Conservation (phyloP, 2,888 invertebrate species). For the Ophraella communa region DNA sequence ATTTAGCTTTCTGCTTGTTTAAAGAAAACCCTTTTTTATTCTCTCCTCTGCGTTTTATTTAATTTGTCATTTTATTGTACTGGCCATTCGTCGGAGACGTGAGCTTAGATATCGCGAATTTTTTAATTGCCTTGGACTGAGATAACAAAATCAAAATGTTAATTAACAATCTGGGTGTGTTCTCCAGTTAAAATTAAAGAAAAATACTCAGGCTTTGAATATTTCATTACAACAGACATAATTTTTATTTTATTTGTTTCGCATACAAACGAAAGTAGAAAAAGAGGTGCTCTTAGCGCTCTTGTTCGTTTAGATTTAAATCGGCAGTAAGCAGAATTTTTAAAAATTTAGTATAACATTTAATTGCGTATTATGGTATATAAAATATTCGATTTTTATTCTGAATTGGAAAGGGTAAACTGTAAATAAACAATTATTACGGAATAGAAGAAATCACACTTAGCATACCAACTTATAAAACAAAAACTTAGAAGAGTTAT, state of each 20-base stretch:
- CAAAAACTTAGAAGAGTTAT: too few species aligned
- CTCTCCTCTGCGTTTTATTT: slow-evolving; percentile 51
- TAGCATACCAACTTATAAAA: too few species aligned
- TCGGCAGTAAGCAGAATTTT: background rate
- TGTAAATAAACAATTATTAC: too few species aligned
- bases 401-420: too few species aligned
- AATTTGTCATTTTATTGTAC: slow-evolving; percentile 59
- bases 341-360: background rate
- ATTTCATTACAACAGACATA: slow-evolving; percentile 52
- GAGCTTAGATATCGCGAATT: slow-evolving; percentile 57
- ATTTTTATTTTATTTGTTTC: slow-evolving; percentile 47
- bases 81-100: slow-evolving; percentile 53
- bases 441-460: too few species aligned
- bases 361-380: too few species aligned
- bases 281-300: background rate
- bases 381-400: too few species aligned
- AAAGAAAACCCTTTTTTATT: slow-evolving; percentile 54
- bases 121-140: slow-evolving; percentile 60
- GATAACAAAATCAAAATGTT: slow-evolving; percentile 62
- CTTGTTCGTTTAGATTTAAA: background rate
- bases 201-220: slow-evolving; percentile 57
- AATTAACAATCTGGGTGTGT: slow-evolving; percentile 60
- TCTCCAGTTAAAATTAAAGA: slow-evolving; percentile 59
- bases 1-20: slow-evolving; percentile 57
- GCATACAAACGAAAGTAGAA: slow-evolving; percentile 42